Evolutionary conservation across 2,888 invertebrate species (phyloP), one percentile per base, ranked within the genome.

Genomic region (Ichneumoninae sp.): DNA sequence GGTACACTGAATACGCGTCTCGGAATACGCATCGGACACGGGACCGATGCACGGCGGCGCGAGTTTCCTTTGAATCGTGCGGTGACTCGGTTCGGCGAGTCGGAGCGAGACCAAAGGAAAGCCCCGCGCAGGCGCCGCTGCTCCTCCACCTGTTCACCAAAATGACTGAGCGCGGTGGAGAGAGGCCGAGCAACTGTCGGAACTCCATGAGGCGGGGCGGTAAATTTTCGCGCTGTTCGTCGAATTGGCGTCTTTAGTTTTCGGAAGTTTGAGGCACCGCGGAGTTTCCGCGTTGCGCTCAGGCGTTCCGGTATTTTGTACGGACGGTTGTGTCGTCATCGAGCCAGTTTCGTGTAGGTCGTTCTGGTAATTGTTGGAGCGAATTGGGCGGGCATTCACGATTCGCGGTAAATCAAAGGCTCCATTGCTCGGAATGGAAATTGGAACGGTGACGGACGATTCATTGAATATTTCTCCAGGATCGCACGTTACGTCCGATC

Each of bases 1-100:
- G 90, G 88, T 85, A 89, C 84, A 91, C 91, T 91, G 91, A 91
- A 89, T 89, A 33, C 88, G 84, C 75, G 78, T 62, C 71, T 77
- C 83, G 77, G 52, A 52, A n/a, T n/a, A n/a, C n/a, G n/a, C n/a
- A n/a, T n/a, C n/a, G n/a, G n/a, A n/a, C 54, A 78, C 78, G 81
- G 75, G 77, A 85, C 77, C 80, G 47, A 62, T 68, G 57, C 65
- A 80, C 30, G 54, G 72, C 85, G 81, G 79, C 70, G 52, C 81
- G 75, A 70, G 68, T 87, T 87, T 83, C 81, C 80, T 70, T 80
- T 76, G 84, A 86, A 86, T 74, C 71, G 75, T 84, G 66, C 74
- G 70, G 57, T 70, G 36, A 30, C 26, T 36, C 47, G 70, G 66
- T 13, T 30, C 78, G 54, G 57, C 70, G 65, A 60, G 52, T 65